Evolutionary conservation across 2,888 invertebrate genomes (phyloP).

Genomic region (Oeneis ivallda): DNA sequence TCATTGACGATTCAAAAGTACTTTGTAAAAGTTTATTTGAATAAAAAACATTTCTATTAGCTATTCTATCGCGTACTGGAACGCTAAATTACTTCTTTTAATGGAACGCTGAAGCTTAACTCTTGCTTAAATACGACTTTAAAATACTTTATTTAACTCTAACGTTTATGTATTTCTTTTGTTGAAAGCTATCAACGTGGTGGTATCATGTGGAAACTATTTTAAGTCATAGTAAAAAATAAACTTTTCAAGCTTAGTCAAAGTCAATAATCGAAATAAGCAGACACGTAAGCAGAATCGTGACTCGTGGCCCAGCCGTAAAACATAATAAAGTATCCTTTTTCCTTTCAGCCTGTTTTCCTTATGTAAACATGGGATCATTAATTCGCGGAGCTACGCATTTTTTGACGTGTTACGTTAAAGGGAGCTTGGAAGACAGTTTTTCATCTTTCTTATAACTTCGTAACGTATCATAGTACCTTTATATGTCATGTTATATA

Average conservation of each 20-base stretch:
- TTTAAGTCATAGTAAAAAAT: neutral
- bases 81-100: too few relatives aligned
- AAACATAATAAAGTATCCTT: slow-evolving; percentile 13
- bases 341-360: neutral
- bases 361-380: slow-evolving; percentile 1
- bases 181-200: neutral
- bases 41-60: too few relatives aligned
- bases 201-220: neutral
- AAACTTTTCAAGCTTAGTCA: too few relatives aligned
- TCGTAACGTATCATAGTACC: neutral
- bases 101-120: too few relatives aligned
- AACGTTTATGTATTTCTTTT: too few relatives aligned
- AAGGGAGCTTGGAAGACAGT: slow-evolving; percentile 6
- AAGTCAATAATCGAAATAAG: too few relatives aligned
- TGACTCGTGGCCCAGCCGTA: neutral
- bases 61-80: too few relatives aligned
- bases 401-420: neutral
- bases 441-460: slow-evolving; percentile 4
- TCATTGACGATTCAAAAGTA: too few relatives aligned
- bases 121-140: too few relatives aligned
- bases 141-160: too few relatives aligned
- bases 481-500: neutral
- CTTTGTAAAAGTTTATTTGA: too few relatives aligned
- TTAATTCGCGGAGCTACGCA: slow-evolving; percentile 4
- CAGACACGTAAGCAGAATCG: too few relatives aligned